Evolutionary conservation across 2,797 vertebrate genomes (phyloP).

Genomic region (Spizella passerina): DNA sequence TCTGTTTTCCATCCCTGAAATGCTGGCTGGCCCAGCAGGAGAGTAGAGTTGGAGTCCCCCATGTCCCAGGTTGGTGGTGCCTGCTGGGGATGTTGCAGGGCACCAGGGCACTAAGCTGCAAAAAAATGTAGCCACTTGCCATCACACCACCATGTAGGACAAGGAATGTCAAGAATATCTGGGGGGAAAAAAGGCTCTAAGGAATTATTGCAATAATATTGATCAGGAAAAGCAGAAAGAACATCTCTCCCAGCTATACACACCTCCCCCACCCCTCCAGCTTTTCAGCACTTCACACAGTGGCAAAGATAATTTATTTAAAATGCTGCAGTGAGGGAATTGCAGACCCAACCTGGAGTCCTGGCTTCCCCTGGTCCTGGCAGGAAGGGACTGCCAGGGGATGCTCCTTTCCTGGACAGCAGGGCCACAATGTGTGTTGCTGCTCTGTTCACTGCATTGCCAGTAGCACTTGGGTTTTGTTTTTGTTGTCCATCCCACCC

Average conservation of each 20-base stretch:
- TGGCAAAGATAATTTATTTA: conserved; percentile 19
- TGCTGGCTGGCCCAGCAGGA: neutral
- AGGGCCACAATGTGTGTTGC: accelerated
- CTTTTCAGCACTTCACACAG: conserved; percentile 45
- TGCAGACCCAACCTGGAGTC: neutral
- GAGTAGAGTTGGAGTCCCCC: neutral
- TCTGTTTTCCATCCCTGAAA: neutral
- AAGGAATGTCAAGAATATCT: neutral
- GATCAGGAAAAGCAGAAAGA: conserved; percentile 4
- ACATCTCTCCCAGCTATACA: neutral
- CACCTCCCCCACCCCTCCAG: neutral
- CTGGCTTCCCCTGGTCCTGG: neutral
- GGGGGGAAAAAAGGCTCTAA: accelerated
- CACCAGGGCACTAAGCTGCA: neutral
- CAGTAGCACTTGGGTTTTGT: neutral
- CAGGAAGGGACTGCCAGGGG: neutral
- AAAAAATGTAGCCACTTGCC: neutral
- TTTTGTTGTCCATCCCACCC: neutral
- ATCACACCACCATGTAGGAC: neutral
- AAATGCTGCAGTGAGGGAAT: neutral
- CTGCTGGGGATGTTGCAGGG: neutral
- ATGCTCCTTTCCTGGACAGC: neutral
- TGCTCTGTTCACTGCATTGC: neutral
- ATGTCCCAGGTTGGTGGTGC: neutral
- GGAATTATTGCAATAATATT: neutral